A percentile compares a stretch with the other conserved stretches of the same genome.
phyloP scores from a whole-genome alignment of 2,113 vertebrate species.

The Xenus cinereus region DNA sequence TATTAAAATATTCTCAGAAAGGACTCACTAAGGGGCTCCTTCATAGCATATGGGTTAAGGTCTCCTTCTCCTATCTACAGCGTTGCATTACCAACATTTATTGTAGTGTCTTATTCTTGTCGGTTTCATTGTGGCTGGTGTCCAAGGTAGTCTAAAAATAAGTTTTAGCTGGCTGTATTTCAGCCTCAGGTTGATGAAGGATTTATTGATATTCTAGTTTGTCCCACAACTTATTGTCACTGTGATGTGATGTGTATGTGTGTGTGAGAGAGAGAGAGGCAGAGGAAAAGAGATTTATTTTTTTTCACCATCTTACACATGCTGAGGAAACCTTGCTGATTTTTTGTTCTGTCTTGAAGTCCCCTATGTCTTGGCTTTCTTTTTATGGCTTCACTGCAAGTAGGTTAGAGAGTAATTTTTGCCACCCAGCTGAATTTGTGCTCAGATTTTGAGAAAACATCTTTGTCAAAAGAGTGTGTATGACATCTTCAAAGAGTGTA shows the following conservation, averaged over 20 bases:
- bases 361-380: background rate
- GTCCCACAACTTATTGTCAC: slow-evolving; percentile 38
- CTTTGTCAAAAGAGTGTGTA: background rate
- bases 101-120: slow-evolving; percentile 77
- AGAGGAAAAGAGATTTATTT: background rate
- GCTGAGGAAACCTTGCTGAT: slow-evolving; percentile 15
- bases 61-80: background rate
- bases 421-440: background rate
- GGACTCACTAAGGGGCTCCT: background rate
- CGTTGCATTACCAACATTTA: slow-evolving; percentile 48
- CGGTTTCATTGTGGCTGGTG: slow-evolving; percentile 77
- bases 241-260: slow-evolving; percentile 1
- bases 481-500: background rate
- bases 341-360: slow-evolving; percentile 27
- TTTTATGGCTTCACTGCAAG: background rate
- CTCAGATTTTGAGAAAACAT: background rate
- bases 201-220: slow-evolving; percentile 72
- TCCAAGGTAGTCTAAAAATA: slow-evolving; percentile 58
- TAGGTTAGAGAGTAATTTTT: background rate
- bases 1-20: background rate
- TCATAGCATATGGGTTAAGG: slow-evolving; percentile 24
- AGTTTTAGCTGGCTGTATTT: slow-evolving; percentile 45
- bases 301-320: background rate
- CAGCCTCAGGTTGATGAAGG: slow-evolving; percentile 60
- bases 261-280: background rate